Percentiles rank a stretch among this genome's conserved stretches.
phyloP scores from a whole-genome alignment of 2,797 vertebrate species.

The Parotocinclus haroldoi region DNA sequence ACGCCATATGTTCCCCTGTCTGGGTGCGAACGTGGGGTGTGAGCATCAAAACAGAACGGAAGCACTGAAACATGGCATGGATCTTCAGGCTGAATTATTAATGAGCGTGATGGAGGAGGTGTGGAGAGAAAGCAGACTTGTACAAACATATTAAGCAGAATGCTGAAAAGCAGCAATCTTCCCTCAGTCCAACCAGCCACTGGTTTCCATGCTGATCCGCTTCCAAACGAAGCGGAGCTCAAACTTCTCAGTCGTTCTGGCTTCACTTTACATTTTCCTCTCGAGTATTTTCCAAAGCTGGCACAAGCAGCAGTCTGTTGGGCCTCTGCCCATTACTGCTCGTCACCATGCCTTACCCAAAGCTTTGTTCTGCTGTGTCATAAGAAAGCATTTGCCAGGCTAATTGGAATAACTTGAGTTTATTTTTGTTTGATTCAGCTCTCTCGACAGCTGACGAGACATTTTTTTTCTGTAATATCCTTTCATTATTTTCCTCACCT shows the following conservation, averaged over 20 bases:
- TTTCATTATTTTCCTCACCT: neutral
- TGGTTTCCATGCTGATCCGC: neutral
- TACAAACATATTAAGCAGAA: too few species aligned
- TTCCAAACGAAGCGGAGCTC: neutral
- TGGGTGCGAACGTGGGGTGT: slow-evolving; percentile 22
- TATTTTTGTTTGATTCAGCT: neutral
- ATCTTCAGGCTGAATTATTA: too few species aligned
- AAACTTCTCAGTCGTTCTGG: neutral
- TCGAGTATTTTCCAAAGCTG: neutral
- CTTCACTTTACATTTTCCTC: neutral
- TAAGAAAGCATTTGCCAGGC: slow-evolving; percentile 1
- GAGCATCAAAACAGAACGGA: neutral
- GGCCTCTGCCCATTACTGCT: slow-evolving; percentile 1
- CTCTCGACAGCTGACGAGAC: slow-evolving; percentile 14
- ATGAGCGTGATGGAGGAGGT: too few species aligned
- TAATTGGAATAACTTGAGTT: neutral
- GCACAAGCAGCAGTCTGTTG: slow-evolving; percentile 7
- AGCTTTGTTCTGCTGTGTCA: slow-evolving; percentile 9
- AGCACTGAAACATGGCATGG: slow-evolving; percentile 27
- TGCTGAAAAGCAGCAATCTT: too few species aligned
- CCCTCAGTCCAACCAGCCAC: too few species aligned
- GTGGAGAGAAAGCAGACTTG: too few species aligned
- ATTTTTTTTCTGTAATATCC: slow-evolving; percentile 4
- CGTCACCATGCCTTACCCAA: slow-evolving; percentile 2
- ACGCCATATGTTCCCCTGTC: slow-evolving; percentile 19